Conservation (phyloP, 2,888 invertebrate species). For the Nemurella pictetii region DNA sequence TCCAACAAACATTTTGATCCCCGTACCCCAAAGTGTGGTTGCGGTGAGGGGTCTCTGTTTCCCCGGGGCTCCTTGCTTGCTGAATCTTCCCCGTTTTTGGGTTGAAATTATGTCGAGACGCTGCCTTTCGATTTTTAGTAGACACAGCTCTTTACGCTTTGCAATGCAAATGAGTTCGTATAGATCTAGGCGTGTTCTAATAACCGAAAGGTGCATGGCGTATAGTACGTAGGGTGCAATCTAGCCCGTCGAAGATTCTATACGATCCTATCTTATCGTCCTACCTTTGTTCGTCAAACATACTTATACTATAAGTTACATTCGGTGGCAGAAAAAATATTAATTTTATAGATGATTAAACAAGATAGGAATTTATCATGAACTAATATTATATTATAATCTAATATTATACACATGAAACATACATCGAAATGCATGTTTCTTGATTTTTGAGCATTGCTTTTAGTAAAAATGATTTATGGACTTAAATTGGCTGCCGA, state of each 20-base stretch:
- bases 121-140: too few species aligned
- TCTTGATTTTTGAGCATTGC: neutral
- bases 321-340: neutral
- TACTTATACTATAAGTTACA: neutral
- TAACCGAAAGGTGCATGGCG: neutral
- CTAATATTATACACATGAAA: neutral
- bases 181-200: neutral
- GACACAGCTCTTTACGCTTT: too few species aligned
- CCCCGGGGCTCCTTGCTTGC: too few species aligned
- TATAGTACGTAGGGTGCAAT: too few species aligned
- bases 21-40: too few species aligned
- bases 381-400: neutral
- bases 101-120: too few species aligned
- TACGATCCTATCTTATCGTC: too few species aligned
- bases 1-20: too few species aligned
- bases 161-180: neutral
- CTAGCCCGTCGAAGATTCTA: too few species aligned
- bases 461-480: slow-evolving; percentile 4
- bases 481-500: slow-evolving; percentile 1
- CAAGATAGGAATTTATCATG: slow-evolving; percentile 18
- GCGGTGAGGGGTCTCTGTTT: too few species aligned
- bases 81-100: too few species aligned
- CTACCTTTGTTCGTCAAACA: neutral
- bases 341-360: neutral
- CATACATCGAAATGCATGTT: neutral